Base-by-base conservation (phyloP, 2,797 vertebrate species). In the Acrossocheilus wenchowensis region DNA sequence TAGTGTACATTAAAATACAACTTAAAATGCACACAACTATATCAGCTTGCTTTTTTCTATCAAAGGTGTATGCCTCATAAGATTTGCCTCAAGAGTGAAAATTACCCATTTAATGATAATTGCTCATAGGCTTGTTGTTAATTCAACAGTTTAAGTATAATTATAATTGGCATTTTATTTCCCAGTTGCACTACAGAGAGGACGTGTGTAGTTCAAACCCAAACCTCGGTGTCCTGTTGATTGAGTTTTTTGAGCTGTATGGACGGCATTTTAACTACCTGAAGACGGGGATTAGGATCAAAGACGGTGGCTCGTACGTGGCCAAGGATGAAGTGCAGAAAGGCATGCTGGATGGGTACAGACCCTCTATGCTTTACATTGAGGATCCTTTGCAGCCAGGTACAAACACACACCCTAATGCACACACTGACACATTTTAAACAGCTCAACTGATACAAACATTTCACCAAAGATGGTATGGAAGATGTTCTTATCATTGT, bases 181-280 rank as follows among this genome's bases (percentile, higher is more conserved):
- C 66, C 10, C 66, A 99, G 98, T 95, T 99, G 90, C 98, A 99
- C 94, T 97, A 96, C 90, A 96, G 98, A 91, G 97, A 98, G 90
- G 98, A 99, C 77, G 97, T 96, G 85, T 96, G 96, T 93, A 97
- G 95, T 90, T 97, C 96, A 86, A 97, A 95, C 93, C 96, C 97
- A 92, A 99, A 99, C 96, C 96, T 98, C 68, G 98, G 98, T 52
- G 98, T 99, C 90, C 97, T 99, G 92, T 96, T 99, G 90, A 99
- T 99, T 89, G 98, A 99, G 89, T 99, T 99, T 96, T 99, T 99
- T 88, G 98, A 99, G 94, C 96, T 99, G 75, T 99, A 99, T 72
- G 98, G 98, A 81, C 97, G 98, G 86, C 95, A 99, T 92, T 99
- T 99, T 93, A 99, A 99, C 95, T 99, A 99, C 93, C 94, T 99